A percentile compares a stretch with the other conserved stretches of the same genome.
These are phyloP conservation scores for Anastrepha ludens DNA, from an alignment of 1,140 invertebrate genomes.

Conservation along the genomic window DNA sequence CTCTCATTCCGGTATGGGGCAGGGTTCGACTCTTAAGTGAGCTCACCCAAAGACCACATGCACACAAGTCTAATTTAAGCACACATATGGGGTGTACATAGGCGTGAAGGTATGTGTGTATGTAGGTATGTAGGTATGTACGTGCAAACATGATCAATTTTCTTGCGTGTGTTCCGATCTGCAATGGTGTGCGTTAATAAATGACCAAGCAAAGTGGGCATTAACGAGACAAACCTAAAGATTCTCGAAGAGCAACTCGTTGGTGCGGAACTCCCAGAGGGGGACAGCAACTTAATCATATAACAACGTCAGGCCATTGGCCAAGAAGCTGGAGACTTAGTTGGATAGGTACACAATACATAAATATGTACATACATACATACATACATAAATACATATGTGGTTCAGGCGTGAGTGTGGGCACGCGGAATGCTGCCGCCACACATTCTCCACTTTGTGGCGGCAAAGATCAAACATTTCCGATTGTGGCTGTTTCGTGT, in stretches of 20 bases:
- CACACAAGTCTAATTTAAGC: constrained; percentile 15
- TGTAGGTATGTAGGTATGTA: neutral
- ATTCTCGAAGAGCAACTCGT: neutral
- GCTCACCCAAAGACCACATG: constrained; percentile 44
- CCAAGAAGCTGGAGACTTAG: constrained; percentile 55
- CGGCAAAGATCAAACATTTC: constrained; percentile 49
- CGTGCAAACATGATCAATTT: constrained; percentile 38
- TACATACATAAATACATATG: neutral
- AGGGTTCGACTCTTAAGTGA: neutral
- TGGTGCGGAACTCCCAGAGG: constrained; percentile 12
- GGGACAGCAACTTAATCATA: constrained; percentile 71
- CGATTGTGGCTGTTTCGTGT: constrained; percentile 44
- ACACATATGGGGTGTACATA: neutral
- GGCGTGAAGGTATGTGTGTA: too few species aligned
- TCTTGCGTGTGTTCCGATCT: constrained; percentile 22
- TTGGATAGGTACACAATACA: neutral
- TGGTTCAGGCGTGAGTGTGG: neutral
- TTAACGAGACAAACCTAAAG: constrained; percentile 47
- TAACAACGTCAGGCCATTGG: constrained; percentile 70
- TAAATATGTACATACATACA: neutral
- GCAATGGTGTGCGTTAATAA: constrained; percentile 15
- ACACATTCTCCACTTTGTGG: constrained; percentile 60
- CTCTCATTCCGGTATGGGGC: neutral
- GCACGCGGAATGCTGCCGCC: constrained; percentile 59
- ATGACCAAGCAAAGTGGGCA: constrained; percentile 53